These are phyloP conservation scores for Mechanitis messenoides DNA, from an alignment of 2,888 invertebrate genomes.

Conservation along the genomic window DNA sequence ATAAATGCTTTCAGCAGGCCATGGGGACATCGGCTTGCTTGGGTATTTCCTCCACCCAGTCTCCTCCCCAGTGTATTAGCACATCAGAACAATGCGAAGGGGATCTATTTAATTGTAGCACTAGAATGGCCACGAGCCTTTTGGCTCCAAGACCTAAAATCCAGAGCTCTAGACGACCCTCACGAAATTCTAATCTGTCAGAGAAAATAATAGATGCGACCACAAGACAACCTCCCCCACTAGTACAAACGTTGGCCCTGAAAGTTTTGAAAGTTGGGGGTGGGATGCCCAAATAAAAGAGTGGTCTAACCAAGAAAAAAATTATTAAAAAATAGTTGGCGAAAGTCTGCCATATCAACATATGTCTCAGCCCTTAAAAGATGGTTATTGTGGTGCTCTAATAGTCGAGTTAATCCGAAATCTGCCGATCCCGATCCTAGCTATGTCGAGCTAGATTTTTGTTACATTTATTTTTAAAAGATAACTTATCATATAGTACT, in stretches of 20 bases:
- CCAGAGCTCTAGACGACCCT: conserved; percentile 12
- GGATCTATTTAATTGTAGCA: conserved; percentile 14
- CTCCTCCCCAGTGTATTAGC: conserved; percentile 19
- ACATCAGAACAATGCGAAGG: conserved; percentile 23
- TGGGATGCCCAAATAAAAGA: conserved; percentile 17
- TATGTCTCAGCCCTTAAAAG: conserved; percentile 14
- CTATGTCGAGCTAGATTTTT: no score
- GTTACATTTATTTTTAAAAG: conserved; percentile 11
- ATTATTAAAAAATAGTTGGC: conserved; percentile 21
- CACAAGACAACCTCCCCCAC: conserved; percentile 17
- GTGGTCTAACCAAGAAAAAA: conserved; percentile 19
- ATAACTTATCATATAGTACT: conserved; percentile 17
- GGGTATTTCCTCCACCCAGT: conserved; percentile 25
- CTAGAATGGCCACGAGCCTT: conserved; percentile 17
- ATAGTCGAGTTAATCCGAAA: conserved; percentile 1
- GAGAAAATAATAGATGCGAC: conserved; percentile 21
- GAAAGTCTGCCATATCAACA: conserved; percentile 14
- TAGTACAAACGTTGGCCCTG: conserved; percentile 15
- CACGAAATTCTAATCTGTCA: conserved; percentile 16
- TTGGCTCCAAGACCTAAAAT: conserved; percentile 21
- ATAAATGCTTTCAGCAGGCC: conserved; percentile 17
- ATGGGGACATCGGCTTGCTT: conserved; percentile 17
- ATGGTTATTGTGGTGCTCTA: conserved; percentile 17
- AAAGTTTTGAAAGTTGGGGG: conserved; percentile 28
- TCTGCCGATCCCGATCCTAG: conserved; percentile 11